Base-by-base conservation (phyloP, 2,888 invertebrate species). In the Euzetes globulus region DNA sequence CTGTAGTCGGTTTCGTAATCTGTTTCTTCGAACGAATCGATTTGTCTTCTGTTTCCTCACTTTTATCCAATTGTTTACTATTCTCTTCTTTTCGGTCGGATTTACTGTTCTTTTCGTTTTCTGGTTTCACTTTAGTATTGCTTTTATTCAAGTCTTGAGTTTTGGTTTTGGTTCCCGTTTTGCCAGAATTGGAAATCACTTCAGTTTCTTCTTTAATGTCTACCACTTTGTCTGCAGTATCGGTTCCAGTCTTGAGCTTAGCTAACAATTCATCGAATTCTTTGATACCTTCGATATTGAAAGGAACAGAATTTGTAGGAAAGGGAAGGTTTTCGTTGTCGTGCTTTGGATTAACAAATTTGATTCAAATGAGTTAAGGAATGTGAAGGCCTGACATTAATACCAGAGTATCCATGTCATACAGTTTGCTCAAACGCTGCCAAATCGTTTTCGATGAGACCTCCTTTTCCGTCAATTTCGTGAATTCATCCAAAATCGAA, bases 251-350 rank as follows among this genome's bases (percentile, higher is more conserved):
- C 70, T 15, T 73, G 1, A 41, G 41, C 7, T 63, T 58, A 5
- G 37, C 73, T 5, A 52, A 70, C 70, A 73, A 27, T 47, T 73
- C 68, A 27, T 68, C 70, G 19, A 52, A 73, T n/a, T 73, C 73
- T 29, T 45, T n/a, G 22, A 22, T 70, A 25, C 47, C 70, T 0
- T 88, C 87, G 47, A 88, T 81, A 77, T 82, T 82, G 78, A 88
- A 88, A 1, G 86, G 84, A 7, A 82, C 81, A 79, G 87, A 86
- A 19, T 86, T 85, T 80, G 87, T 86, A 0, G 88, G 88, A 80
- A 88, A 88, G 0, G 87, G 87, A 77, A 87, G 83, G 41, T 86
- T 86, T 80, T 88, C 88, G 29, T 86, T 87, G 76, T 88, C 88
- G 78, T 88, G 87, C 79, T 88, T 80, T 81, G 84, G 82, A 72